Conservation (phyloP, 2,113 vertebrate genomes). For the Saimiri boliviensis region DNA sequence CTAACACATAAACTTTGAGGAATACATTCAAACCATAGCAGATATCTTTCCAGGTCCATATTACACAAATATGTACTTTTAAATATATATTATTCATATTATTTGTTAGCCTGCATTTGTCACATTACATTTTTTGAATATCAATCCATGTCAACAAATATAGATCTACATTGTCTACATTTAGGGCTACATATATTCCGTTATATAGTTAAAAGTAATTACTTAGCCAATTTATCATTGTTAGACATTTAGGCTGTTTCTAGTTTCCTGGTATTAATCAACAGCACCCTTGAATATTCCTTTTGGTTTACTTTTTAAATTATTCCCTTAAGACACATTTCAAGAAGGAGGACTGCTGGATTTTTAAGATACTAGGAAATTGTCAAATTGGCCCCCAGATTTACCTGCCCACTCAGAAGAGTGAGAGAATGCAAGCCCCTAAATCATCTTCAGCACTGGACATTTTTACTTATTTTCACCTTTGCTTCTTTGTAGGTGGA, state of each 20-base stretch:
- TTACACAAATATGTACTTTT: neutral
- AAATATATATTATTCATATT: conserved; percentile 11
- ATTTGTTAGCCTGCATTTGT: conserved; percentile 5
- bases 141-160: neutral
- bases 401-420: neutral
- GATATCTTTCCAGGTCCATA: neutral
- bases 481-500: neutral
- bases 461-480: neutral
- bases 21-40: neutral
- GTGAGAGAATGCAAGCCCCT: neutral
- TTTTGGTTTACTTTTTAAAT: conserved; percentile 20
- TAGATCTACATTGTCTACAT: neutral
- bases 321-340: conserved; percentile 40
- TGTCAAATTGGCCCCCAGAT: neutral
- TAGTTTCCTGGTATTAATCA: neutral
- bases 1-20: neutral
- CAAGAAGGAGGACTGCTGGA: neutral
- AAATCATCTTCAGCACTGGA: neutral
- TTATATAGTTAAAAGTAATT: neutral
- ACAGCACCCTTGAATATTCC: neutral
- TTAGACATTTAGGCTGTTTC: neutral
- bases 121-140: neutral
- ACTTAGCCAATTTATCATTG: neutral
- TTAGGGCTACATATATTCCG: neutral
- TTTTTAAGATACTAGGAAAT: neutral